Evolutionary conservation across 2,797 vertebrate genomes (phyloP), one percentile per base, ranked within the genome.

Genomic region (Sebastes baramenuke): DNA sequence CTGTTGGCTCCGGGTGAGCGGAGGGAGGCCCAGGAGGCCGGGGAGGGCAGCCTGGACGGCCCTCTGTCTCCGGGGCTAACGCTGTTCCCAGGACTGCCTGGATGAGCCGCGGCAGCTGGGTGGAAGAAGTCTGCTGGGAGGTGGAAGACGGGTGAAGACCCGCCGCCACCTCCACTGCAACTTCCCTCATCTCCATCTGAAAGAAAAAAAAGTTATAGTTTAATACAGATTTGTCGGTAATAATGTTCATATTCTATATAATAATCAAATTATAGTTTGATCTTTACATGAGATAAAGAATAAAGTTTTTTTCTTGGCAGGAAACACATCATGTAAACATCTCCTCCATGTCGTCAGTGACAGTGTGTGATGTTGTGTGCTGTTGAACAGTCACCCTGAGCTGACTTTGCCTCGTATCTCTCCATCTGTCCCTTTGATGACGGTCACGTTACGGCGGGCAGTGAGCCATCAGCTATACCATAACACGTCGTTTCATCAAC

Each of bases 61-160:
- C 66, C 67, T 65, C 94, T 73, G 0, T 91, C 78, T 6, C 67
- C 79, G 2, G 90, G 84, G 91, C 81, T 67, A 77, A 91, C 81
- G 65, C 87, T 24, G 56, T 85, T 84, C 84, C 87, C 78, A 2
- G 92, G 88, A 64, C 87, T 85, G 46, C 83, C 81, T 8, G 96
- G 96, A 46, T 93, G 89, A 58, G 94, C 92, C 1, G 96, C 94
- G 18, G 95, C 92, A 9, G 95, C 96, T 4, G 98, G 97, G 84
- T 98, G 97, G 89, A 99, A 99, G 93, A 98, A 97, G 86, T 99
- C 97, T 4, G 94, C 93, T 0, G 97, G 96, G 46, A 97, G 95
- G 79, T 97, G 96, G 88, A 98, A 95, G 46, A 95, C 82, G 29
- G 95, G 94, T 81, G 95, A 91, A 16, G 83, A 83, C 20, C 77